Conservation (phyloP, 2,113 vertebrate species). For the Climacteris rufus region DNA sequence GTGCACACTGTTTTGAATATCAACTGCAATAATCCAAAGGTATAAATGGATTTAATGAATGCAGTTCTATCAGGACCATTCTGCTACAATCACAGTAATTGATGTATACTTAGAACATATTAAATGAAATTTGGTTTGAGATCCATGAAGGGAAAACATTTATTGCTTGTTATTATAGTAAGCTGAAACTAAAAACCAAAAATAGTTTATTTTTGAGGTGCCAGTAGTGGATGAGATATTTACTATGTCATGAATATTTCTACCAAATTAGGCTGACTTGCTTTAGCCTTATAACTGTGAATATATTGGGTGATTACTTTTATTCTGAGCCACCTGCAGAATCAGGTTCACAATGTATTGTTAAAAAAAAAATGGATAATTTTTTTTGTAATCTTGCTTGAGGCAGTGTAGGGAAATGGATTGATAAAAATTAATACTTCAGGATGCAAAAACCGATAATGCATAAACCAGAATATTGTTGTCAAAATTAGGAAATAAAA, state of each 20-base stretch:
- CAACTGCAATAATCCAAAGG: neutral
- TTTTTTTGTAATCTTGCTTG: neutral
- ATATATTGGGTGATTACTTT: neutral
- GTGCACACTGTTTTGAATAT: neutral
- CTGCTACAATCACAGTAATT: neutral
- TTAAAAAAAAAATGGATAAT: neutral
- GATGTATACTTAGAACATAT: neutral
- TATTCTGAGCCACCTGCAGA: neutral
- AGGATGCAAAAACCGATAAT: neutral
- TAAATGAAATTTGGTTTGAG: neutral
- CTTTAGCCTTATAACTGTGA: neutral
- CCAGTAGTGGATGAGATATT: neutral
- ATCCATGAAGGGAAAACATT: neutral
- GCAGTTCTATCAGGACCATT: neutral
- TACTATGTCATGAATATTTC: neutral
- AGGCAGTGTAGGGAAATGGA: neutral
- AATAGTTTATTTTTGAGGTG: neutral
- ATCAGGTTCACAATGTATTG: neutral
- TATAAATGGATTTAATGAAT: neutral
- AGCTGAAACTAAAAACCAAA: neutral
- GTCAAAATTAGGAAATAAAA: neutral
- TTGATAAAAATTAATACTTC: neutral
- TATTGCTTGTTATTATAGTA: neutral
- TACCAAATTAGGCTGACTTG: neutral
- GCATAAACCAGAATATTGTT: neutral